Evolutionary conservation across 2,888 invertebrate species (phyloP).

Genomic region (Tholera decimalis): DNA sequence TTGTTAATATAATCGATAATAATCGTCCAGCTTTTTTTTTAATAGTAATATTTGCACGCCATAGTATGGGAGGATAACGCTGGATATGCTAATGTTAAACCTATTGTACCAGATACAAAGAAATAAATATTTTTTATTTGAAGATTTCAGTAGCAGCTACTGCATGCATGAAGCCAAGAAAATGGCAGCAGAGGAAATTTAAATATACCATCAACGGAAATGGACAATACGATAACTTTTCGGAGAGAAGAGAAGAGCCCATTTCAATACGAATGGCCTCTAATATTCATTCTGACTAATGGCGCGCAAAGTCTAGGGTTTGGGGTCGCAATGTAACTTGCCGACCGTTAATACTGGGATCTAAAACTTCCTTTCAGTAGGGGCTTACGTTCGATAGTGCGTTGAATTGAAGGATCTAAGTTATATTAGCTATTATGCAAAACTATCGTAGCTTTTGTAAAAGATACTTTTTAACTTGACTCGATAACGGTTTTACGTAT

Average conservation of each 20-base stretch:
- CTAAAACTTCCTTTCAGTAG: constrained; percentile 43
- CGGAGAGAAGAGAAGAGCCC: background rate
- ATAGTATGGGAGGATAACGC: no score
- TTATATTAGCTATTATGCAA: constrained; percentile 1
- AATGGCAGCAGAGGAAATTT: constrained; percentile 18
- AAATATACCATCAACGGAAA: constrained; percentile 12
- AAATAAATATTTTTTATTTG: no score
- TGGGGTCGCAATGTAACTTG: constrained; percentile 37
- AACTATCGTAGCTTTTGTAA: background rate
- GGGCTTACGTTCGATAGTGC: constrained; percentile 30
- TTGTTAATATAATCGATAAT: no score
- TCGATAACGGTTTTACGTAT: no score
- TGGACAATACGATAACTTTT: constrained; percentile 18
- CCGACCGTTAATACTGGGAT: constrained; percentile 35
- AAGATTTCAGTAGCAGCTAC: constrained; percentile 2
- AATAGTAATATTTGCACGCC: no score
- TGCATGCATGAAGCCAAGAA: background rate
- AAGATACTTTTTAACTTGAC: no score
- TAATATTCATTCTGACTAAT: constrained; percentile 39
- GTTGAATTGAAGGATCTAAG: constrained; percentile 36
- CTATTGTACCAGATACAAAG: no score
- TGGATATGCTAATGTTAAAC: no score
- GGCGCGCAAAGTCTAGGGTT: constrained; percentile 39
- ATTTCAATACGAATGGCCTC: constrained; percentile 48
- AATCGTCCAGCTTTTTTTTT: no score